Conservation (phyloP, 2,888 invertebrate species). For the Lepidocyrtoides sp. region DNA sequence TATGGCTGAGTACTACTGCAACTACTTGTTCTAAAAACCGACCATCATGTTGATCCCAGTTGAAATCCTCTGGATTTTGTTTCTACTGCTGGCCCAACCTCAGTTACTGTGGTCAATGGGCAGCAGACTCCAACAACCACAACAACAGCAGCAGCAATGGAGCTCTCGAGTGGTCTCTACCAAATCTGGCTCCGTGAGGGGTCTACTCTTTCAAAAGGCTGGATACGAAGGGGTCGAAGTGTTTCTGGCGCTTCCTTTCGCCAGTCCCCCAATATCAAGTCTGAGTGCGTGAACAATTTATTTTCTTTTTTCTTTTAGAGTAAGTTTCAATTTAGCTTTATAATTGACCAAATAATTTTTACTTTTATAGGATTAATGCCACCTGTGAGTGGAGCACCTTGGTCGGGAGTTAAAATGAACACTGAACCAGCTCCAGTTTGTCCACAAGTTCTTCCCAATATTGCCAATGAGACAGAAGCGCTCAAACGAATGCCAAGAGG, state of each 20-base stretch:
- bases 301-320: too few species aligned
- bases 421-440: conserved; percentile 96
- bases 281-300: too few species aligned
- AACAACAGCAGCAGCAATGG: conserved; percentile 79
- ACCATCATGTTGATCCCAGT: conserved; percentile 73
- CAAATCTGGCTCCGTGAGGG: conserved; percentile 82
- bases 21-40: conserved; percentile 47
- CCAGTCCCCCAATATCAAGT: too few species aligned
- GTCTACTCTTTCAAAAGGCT: conserved; percentile 82
- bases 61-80: conserved; percentile 75
- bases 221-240: conserved; percentile 84
- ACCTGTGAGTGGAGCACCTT: conserved; percentile 96
- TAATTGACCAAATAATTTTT: too few species aligned
- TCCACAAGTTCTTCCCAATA: conserved; percentile 95
- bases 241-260: conserved; percentile 92
- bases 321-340: too few species aligned
- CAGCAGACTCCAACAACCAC: conserved; percentile 61
- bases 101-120: conserved; percentile 80
- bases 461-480: conserved; percentile 92
- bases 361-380: conserved; percentile 99
- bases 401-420: conserved; percentile 96
- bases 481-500: conserved; percentile 95
- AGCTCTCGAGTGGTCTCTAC: conserved; percentile 84
- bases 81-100: conserved; percentile 78
- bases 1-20: conserved; percentile 41